These are phyloP conservation scores for Drosophila nr. perissopoda DNA, from an alignment of 2,888 invertebrate genomes.

Conservation along the genomic window DNA sequence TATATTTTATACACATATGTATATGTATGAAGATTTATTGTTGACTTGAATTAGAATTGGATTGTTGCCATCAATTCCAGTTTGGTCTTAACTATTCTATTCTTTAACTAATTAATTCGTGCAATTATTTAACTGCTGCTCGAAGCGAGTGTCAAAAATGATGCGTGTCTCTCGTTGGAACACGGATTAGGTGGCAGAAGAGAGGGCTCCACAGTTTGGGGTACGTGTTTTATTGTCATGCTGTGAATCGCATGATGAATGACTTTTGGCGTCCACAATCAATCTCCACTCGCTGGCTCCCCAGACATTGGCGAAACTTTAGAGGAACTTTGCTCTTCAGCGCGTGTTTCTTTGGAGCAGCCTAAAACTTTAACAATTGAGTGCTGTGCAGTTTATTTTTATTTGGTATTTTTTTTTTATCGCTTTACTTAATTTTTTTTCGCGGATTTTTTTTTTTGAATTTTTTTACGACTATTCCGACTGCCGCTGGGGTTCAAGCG, in stretches of 20 bases:
- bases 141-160: constrained; percentile 14
- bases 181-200: neutral
- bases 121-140: constrained; percentile 7
- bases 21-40: neutral
- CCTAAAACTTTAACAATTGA: constrained; percentile 49
- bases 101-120: neutral
- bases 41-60: neutral
- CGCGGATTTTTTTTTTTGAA: constrained; percentile 59
- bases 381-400: constrained; percentile 43
- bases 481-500: constrained; percentile 58
- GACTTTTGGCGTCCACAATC: constrained; percentile 63
- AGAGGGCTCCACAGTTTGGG: neutral
- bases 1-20: neutral
- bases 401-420: constrained; percentile 39
- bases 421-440: constrained; percentile 31
- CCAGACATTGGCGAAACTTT: constrained; percentile 34
- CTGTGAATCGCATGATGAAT: constrained; percentile 67
- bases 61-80: neutral
- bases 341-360: constrained; percentile 40
- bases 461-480: constrained; percentile 65
- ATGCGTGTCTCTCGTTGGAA: constrained; percentile 3
- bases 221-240: constrained; percentile 38
- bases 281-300: constrained; percentile 48
- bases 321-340: constrained; percentile 10
- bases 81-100: constrained; percentile 4